Evolutionary conservation across 2,888 invertebrate species (phyloP), one percentile per base, ranked within the genome.

Genomic region (Watsonalla binaria): DNA sequence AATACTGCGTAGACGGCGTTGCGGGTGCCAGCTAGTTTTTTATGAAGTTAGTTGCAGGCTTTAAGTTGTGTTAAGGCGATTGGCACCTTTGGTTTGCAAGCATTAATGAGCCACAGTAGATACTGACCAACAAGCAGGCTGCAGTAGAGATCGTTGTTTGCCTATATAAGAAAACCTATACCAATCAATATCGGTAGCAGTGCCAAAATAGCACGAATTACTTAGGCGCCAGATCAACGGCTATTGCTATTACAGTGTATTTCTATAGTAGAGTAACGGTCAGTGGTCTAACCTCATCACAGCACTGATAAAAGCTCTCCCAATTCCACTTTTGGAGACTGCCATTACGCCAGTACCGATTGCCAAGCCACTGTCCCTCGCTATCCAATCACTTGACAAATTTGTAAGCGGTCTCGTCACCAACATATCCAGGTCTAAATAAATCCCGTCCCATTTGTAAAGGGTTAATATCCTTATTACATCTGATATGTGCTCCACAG

Each of bases 391-490:
- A 34, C 76, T 79, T 0, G 76, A 84, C 50, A 94, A 71, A 4
- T 83, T 73, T 15, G 92, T 89, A 46, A 95, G 72, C 6, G 92
- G 84, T 61, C 92, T 94, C 15, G 92, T 90, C 5, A 95, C 92
- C 11, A 96, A 89, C 4, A 95, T 92, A 75, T 96, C 96, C 61
- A 95, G 82, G 68, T 96, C 96, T 52, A 96, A 77, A 73, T 95
- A 96, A 51, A 95, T 93, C 0, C 96, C 96, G 9, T 95, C 95
- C 76, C 92, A 96, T 71, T 94, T 95, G 92, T 94, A 95, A 5
- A 96, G 80, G 0, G 94, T 93, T 49, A 94, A 69, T 67, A 92
- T 94, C 61, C 94, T 82, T 11, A 95, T 80, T 2, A 94, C 84
- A 68, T 95, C 94, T 49, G 93, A 93, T 47, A 93, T 92, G 66